Base-by-base conservation (phyloP, 2,888 invertebrate species). In the Pandemis heparana region DNA sequence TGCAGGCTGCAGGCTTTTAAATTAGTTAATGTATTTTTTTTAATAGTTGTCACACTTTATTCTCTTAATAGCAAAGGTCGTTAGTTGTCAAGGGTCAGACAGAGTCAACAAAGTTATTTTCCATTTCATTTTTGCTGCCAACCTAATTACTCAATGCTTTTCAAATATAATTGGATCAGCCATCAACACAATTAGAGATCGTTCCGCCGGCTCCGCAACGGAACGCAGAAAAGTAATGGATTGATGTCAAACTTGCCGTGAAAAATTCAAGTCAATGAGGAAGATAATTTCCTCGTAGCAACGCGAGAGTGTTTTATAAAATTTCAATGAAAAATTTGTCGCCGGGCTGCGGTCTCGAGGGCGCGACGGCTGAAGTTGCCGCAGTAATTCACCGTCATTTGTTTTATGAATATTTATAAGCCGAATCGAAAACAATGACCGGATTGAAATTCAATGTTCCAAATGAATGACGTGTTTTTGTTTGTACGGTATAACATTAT, bases 201-300 rank as follows among this genome's bases (percentile, higher is more conserved):
- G 81, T 81, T 84, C 84, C 85, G 89, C 87, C 88, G 83, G 85
- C 86, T 86, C 81, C 80, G 80, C 89, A 92, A 93, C 91, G 91
- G 91, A 91, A 91, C 89, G 86, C 79, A 85, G 88, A 90, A 89
- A 91, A 85, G 85, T 91, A 92, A 92, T 91, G 90, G 90, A 92
- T 92, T 90, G 91, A 90, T 92, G 92, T 91, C 91, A 92, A 92
- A 92, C 92, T 92, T 90, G 87, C 89, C 86, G 90, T 90, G 92
- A 93, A 93, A 92, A 92, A 89, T 91, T 88, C 89, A 87, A 88
- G 89, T 90, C 92, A 92, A 92, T 92, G 92, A 89, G 89, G 88
- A 88, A 92, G 92, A 92, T 92, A 92, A 92, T 92, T 92, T 90
- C 81, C 85, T 86, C 83, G 82, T 82, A 83, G 86, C 86, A 85